Evolutionary conservation across 2,888 invertebrate genomes (phyloP).

Genomic region (Pachydiplax longipennis): DNA sequence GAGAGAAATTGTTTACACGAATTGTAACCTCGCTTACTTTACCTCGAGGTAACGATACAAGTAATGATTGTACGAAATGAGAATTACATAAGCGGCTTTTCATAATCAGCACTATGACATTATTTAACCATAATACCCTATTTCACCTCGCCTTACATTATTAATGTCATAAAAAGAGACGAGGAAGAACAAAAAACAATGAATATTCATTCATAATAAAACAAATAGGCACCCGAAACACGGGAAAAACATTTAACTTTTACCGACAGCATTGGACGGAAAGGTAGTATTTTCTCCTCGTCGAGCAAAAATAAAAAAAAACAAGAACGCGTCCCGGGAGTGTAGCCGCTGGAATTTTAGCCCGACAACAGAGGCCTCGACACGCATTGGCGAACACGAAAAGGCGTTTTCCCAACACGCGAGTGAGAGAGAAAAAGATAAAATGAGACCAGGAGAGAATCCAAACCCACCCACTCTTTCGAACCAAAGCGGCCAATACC

Average conservation of each 20-base stretch:
- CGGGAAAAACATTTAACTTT: not conserved
- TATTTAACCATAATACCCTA: too few species aligned
- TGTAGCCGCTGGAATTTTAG: conserved; percentile 1
- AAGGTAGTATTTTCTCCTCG: not conserved
- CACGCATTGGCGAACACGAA: conserved; percentile 16
- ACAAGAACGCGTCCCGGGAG: not conserved
- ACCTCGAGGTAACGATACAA: too few species aligned
- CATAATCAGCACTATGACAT: too few species aligned
- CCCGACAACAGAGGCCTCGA: not conserved
- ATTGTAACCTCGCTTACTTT: too few species aligned
- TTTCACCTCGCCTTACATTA: too few species aligned
- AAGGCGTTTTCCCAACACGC: not conserved
- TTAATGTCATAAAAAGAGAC: too few species aligned
- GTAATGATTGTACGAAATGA: too few species aligned
- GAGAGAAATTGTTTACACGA: too few species aligned
- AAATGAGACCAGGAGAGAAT: not conserved
- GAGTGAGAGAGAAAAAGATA: not conserved
- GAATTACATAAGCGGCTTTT: too few species aligned
- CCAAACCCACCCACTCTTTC: not conserved
- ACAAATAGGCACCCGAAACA: not conserved
- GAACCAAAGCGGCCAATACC: conserved; percentile 32
- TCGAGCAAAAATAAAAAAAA: not conserved
- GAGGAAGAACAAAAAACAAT: too few species aligned
- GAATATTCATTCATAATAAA: not conserved
- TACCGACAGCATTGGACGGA: not conserved